Evolutionary conservation across 92 coral and sea anemone species (phyloP).

Genomic region (Porites lobata): DNA sequence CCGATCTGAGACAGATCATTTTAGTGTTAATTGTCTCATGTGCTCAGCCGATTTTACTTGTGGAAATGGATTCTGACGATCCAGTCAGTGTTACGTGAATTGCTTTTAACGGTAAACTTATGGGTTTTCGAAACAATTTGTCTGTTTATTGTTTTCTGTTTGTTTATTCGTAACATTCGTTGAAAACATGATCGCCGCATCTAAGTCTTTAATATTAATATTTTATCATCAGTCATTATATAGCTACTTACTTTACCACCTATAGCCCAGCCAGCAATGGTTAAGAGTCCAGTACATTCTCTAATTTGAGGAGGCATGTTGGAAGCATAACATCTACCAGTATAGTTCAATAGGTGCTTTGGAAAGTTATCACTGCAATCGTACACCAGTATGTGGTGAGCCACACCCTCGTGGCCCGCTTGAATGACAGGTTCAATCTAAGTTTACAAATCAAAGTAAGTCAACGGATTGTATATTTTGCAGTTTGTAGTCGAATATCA

Average conservation of each 20-base stretch:
- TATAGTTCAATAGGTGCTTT: constrained; percentile 32
- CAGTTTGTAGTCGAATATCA: neutral
- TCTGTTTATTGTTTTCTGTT: too few species aligned
- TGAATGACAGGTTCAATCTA: constrained; percentile 66
- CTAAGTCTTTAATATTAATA: too few species aligned
- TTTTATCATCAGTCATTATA: neutral
- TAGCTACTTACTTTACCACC: constrained; percentile 66
- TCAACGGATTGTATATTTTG: neutral
- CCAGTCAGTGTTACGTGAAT: too few species aligned
- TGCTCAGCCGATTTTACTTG: too few species aligned
- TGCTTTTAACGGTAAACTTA: too few species aligned
- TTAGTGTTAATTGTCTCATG: too few species aligned
- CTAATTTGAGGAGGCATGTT: constrained; percentile 51
- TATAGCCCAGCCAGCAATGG: constrained; percentile 74
- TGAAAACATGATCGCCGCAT: too few species aligned
- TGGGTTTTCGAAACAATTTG: too few species aligned
- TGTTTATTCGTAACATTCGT: too few species aligned
- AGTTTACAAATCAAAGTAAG: neutral
- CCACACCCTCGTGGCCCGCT: constrained; percentile 66
- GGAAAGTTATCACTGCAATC: constrained; percentile 61
- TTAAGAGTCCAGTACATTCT: constrained; percentile 26
- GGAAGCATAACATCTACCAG: constrained; percentile 33
- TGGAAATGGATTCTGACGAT: too few species aligned
- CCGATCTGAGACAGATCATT: too few species aligned
- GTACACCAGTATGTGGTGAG: constrained; percentile 72